A percentile compares a stretch with the other conserved stretches of the same genome.
These are phyloP conservation scores for Alligator mississippiensis DNA, from an alignment of 2,113 vertebrate genomes.

Conservation along the genomic window DNA sequence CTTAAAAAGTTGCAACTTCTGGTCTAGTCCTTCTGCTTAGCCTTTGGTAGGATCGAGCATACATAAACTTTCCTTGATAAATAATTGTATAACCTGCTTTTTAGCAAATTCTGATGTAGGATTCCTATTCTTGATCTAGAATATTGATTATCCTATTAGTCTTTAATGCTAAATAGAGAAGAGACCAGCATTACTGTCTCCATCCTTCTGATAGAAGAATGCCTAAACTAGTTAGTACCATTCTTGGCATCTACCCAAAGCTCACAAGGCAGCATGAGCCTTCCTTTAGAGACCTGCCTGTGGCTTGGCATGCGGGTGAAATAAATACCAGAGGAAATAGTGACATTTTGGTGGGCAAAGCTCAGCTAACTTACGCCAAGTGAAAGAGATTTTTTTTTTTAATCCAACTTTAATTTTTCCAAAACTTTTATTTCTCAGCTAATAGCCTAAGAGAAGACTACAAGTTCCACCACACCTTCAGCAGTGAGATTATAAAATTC, in stretches of 20 bases:
- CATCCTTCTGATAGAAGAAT: accelerated
- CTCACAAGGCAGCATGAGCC: neutral
- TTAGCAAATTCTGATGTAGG: too few relatives aligned
- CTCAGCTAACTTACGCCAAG: neutral
- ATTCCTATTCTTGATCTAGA: neutral
- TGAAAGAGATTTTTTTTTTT: neutral
- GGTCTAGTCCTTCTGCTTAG: too few relatives aligned
- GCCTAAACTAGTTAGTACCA: accelerated
- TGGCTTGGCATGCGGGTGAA: neutral
- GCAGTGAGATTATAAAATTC: slow-evolving; percentile 84
- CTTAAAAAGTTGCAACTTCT: too few relatives aligned
- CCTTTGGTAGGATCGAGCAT: too few relatives aligned
- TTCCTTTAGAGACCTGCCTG: neutral
- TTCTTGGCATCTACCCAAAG: neutral
- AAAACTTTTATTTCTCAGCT: slow-evolving; percentile 76
- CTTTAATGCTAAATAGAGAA: neutral
- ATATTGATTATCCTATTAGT: neutral
- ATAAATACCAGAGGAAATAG: accelerated
- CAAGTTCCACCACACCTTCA: slow-evolving; percentile 93
- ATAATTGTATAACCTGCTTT: too few relatives aligned
- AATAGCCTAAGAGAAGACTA: slow-evolving; percentile 93
- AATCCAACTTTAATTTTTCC: neutral
- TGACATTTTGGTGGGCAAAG: neutral
- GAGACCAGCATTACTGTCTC: neutral
- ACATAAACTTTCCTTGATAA: too few relatives aligned